Evolutionary conservation across 2,888 invertebrate genomes (phyloP).

Genomic region (Chironomus riparius): DNA sequence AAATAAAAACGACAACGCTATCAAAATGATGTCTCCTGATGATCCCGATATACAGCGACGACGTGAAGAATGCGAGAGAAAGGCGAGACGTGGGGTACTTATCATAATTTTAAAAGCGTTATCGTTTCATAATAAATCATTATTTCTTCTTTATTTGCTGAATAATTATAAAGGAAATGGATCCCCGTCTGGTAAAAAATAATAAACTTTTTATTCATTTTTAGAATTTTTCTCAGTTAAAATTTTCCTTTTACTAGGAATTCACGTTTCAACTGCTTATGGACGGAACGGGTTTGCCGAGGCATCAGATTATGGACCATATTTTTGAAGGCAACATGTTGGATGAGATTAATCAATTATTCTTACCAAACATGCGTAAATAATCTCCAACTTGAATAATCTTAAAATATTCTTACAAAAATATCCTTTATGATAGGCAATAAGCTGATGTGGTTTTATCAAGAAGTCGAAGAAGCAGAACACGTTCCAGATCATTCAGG

Average conservation of each 20-base stretch:
- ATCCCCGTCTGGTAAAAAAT: constrained; percentile 56
- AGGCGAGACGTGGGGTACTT: constrained; percentile 62
- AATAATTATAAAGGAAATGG: constrained; percentile 55
- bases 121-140: no score
- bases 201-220: not conserved
- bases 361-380: constrained; percentile 71
- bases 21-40: not conserved
- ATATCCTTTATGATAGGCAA: constrained; percentile 33
- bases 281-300: constrained; percentile 69
- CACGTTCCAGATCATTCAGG: constrained; percentile 39
- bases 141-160: no score
- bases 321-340: constrained; percentile 86
- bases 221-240: not conserved
- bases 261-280: constrained; percentile 82
- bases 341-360: constrained; percentile 80
- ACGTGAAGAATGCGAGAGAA: constrained; percentile 86
- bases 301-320: constrained; percentile 83
- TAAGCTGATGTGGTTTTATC: constrained; percentile 81
- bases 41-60: constrained; percentile 49
- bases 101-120: no score
- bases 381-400: not conserved
- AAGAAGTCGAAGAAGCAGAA: constrained; percentile 68
- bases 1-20: not conserved
- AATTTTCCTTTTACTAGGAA: constrained; percentile 43
- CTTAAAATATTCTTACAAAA: not conserved